These are phyloP conservation scores for Goniozus legneri DNA, from an alignment of 1,140 invertebrate genomes.

Conservation along the genomic window DNA sequence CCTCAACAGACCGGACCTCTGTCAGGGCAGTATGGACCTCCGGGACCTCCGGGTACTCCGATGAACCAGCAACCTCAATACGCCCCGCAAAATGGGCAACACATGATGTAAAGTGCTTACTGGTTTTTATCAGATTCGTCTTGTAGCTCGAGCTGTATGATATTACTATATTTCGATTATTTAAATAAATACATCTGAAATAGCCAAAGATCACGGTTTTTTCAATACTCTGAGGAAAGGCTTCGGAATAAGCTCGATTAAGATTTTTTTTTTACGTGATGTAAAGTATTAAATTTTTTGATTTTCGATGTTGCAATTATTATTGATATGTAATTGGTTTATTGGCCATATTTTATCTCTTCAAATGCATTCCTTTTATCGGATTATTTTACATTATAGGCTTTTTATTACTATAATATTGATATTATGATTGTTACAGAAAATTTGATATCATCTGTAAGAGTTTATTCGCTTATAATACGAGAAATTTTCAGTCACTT, in stretches of 20 bases:
- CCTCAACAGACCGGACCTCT: slow-evolving; percentile 28
- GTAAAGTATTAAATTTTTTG: no score
- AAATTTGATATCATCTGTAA: no score
- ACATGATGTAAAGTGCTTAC: slow-evolving; percentile 37
- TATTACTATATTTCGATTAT: slow-evolving; percentile 41
- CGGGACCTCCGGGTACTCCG: slow-evolving; percentile 26
- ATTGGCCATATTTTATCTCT: slow-evolving; percentile 8
- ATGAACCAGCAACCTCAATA: slow-evolving; percentile 38
- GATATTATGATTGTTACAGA: no score
- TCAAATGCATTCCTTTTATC: background rate
- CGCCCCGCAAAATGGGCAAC: slow-evolving; percentile 37
- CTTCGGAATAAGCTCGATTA: background rate
- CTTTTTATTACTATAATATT: no score
- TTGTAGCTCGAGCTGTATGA: slow-evolving; percentile 36
- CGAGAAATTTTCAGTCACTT: no score
- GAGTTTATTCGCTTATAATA: no score
- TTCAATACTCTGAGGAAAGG: no score
- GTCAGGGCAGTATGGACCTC: slow-evolving; percentile 25
- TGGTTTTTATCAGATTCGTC: slow-evolving; percentile 23
- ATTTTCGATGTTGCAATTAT: background rate
- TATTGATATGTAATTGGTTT: slow-evolving; percentile 5
- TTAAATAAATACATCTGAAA: slow-evolving; percentile 37
- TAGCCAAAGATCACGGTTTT: slow-evolving; percentile 40
- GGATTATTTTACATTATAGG: background rate
- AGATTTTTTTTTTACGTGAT: no score